Evolutionary conservation across 2,797 vertebrate species (phyloP).

Genomic region (Synaphobranchus kaupii): DNA sequence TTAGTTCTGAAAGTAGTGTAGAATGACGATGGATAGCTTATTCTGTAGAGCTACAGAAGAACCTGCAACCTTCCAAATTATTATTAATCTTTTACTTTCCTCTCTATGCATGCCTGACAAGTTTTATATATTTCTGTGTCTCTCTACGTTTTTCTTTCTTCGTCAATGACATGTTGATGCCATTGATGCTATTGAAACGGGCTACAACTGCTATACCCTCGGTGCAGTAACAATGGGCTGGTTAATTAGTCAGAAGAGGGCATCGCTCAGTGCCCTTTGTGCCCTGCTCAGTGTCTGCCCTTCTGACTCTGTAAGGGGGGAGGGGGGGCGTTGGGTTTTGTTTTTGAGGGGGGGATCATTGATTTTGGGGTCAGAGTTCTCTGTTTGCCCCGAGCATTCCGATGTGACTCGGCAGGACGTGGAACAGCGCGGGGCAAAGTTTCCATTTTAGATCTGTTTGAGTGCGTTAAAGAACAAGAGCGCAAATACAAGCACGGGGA

Average conservation of each 20-base stretch:
- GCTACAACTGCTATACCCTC: conserved; percentile 62
- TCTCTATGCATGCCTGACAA: background rate
- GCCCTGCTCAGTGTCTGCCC: background rate
- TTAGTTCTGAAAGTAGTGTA: background rate
- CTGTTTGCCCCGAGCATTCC: conserved; percentile 69
- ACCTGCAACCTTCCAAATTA: background rate
- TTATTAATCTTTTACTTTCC: background rate
- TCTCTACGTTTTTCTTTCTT: background rate
- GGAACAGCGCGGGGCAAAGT: conserved; percentile 76
- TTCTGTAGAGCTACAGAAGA: background rate
- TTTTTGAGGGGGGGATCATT: conserved; percentile 66
- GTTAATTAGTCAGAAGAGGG: conserved; percentile 78
- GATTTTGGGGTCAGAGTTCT: conserved; percentile 74
- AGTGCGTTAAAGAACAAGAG: conserved; percentile 79
- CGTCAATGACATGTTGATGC: background rate
- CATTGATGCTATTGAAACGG: conserved; percentile 37
- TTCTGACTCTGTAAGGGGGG: background rate
- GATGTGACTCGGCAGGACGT: conserved; percentile 71
- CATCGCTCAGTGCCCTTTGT: conserved; percentile 59
- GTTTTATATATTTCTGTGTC: background rate
- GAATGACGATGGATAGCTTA: background rate
- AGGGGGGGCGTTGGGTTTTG: background rate
- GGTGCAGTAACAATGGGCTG: conserved; percentile 82
- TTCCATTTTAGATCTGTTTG: conserved; percentile 84
- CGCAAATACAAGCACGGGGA: conserved; percentile 63